These are phyloP conservation scores for Drosophila hydei DNA, from an alignment of 1,140 invertebrate species.

Conservation along the genomic window DNA sequence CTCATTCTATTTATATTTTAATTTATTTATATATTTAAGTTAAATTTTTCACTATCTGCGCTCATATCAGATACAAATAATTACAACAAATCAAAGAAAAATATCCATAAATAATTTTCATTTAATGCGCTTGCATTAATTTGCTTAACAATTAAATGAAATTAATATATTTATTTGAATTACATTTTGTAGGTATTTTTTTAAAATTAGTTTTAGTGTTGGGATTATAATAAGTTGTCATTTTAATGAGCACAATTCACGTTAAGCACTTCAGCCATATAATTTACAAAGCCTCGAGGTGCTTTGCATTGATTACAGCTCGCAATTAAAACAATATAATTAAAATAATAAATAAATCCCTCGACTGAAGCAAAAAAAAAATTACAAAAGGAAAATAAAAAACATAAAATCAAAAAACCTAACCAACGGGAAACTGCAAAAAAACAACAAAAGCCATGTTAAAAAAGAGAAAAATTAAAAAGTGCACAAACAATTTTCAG, in stretches of 20 bases:
- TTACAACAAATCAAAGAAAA: not conserved
- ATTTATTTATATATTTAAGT: not conserved
- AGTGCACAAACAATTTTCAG: constrained; percentile 82
- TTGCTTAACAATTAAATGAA: constrained; percentile 2
- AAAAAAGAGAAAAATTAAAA: constrained; percentile 60
- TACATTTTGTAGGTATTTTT: constrained; percentile 3
- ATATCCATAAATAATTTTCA: not conserved
- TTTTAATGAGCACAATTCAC: constrained; percentile 58
- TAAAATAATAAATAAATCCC: constrained; percentile 69
- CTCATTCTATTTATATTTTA: not conserved
- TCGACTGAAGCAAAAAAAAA: constrained; percentile 13
- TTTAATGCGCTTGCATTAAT: not conserved
- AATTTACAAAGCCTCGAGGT: constrained; percentile 54
- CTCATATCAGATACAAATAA: constrained; percentile 1
- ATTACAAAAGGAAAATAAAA: constrained; percentile 28
- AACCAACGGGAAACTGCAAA: constrained; percentile 72
- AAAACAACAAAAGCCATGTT: constrained; percentile 50
- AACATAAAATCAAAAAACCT: constrained; percentile 29
- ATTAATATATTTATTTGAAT: constrained; percentile 7
- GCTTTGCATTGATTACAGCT: constrained; percentile 55
- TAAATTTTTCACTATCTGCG: not conserved
- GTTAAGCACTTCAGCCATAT: constrained; percentile 53
- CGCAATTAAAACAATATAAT: constrained; percentile 72
- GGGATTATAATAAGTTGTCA: constrained; percentile 16
- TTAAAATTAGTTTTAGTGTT: not conserved